Conservation (phyloP, 64 coral and sea anemone genomes). For the Anthopleura sola region DNA sequence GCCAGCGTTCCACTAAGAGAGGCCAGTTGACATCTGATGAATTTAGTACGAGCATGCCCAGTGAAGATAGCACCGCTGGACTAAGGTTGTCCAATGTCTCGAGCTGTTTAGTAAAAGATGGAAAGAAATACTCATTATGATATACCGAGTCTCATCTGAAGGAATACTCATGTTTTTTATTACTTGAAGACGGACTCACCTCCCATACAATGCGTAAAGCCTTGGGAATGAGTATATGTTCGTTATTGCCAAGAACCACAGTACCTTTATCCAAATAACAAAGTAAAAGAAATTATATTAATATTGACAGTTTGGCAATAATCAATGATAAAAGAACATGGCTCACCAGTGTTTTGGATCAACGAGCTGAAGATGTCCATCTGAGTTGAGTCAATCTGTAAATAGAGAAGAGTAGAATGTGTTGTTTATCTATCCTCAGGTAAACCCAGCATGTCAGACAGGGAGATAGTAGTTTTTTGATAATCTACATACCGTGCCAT, state of each 20-base stretch:
- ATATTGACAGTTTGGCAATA: background rate
- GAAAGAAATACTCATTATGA: background rate
- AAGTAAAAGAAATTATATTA: background rate
- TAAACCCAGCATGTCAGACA: background rate
- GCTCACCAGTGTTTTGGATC: constrained; percentile 77
- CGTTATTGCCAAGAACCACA: constrained; percentile 83
- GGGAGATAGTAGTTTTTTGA: too few relatives aligned
- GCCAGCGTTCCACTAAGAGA: constrained; percentile 87
- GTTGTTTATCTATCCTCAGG: background rate
- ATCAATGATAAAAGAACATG: too few relatives aligned
- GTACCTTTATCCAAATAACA: constrained; percentile 50
- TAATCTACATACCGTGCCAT: constrained; percentile 62
- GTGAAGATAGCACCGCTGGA: constrained; percentile 73
- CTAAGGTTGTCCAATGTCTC: constrained; percentile 79
- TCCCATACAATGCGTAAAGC: constrained; percentile 87
- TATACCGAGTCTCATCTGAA: background rate
- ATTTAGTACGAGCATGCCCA: constrained; percentile 82
- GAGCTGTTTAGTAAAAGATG: constrained; percentile 41
- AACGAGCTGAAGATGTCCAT: constrained; percentile 84
- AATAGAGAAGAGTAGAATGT: background rate
- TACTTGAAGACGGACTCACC: constrained; percentile 27
- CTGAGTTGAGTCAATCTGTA: constrained; percentile 72
- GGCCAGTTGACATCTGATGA: constrained; percentile 87
- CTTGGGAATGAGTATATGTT: constrained; percentile 79
- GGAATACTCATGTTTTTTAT: background rate